phyloP scores from a whole-genome alignment of 2,797 vertebrate genomes.

The Alfaro cultratus region DNA sequence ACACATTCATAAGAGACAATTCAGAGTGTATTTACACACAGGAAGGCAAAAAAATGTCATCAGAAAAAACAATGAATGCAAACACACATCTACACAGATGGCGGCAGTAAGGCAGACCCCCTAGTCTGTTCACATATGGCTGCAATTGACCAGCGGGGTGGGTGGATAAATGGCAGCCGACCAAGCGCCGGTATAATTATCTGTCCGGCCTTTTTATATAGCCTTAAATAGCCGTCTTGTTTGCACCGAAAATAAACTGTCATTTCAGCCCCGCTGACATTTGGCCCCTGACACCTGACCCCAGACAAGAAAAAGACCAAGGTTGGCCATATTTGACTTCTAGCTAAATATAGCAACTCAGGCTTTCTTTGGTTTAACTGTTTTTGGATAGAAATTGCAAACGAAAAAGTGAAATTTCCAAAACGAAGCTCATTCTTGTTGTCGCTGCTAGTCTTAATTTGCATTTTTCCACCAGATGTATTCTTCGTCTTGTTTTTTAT shows the following conservation, averaged over 20 bases:
- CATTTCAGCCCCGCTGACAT: conserved; percentile 69
- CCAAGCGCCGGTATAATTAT: conserved; percentile 78
- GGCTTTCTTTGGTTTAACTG: conserved; percentile 55
- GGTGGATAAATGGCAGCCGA: conserved; percentile 77
- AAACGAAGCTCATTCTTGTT: neutral
- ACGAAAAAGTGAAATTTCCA: neutral
- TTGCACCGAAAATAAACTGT: conserved; percentile 83
- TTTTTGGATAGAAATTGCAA: neutral
- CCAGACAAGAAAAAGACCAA: conserved; percentile 47
- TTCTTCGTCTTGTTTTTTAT: neutral
- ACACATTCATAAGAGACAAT: conserved; percentile 19
- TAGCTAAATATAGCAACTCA: conserved; percentile 67
- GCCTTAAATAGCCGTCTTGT: conserved; percentile 80
- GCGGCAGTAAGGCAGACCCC: conserved; percentile 70
- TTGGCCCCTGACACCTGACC: conserved; percentile 69
- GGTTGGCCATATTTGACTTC: conserved; percentile 58
- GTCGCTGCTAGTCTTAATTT: neutral
- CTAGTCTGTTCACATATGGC: conserved; percentile 79
- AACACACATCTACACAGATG: conserved; percentile 51
- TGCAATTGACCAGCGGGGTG: conserved; percentile 78
- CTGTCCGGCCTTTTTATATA: conserved; percentile 76
- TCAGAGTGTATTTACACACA: conserved; percentile 30
- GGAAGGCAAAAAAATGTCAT: conserved; percentile 36
- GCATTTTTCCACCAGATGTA: neutral
- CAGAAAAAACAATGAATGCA: conserved; percentile 41